A percentile compares a stretch with the other conserved stretches of the same genome.
These are phyloP conservation scores for Volucella zonaria DNA, from an alignment of 2,888 invertebrate species.

Conservation along the genomic window DNA sequence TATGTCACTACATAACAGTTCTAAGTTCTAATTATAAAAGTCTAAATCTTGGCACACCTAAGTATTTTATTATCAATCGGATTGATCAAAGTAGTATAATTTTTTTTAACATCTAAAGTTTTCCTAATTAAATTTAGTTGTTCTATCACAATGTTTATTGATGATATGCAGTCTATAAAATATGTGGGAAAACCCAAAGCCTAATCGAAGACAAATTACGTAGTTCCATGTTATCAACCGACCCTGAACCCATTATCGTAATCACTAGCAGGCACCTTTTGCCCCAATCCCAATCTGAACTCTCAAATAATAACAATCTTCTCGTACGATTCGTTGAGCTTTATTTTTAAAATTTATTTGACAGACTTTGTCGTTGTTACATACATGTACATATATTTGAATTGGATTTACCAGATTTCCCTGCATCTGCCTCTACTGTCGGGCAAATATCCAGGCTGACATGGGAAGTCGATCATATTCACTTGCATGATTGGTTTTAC, in stretches of 20 bases:
- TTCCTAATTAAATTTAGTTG: no score
- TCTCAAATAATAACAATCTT: conserved; percentile 19
- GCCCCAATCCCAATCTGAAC: neutral
- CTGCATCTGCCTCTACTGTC: conserved; percentile 80
- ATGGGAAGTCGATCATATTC: conserved; percentile 81
- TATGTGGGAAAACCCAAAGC: no score
- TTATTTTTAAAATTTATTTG: neutral
- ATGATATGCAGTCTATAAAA: no score
- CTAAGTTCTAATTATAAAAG: no score
- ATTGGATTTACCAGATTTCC: conserved; percentile 77
- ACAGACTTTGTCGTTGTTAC: neutral
- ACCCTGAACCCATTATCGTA: conserved; percentile 8
- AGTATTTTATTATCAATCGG: no score
- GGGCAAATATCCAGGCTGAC: conserved; percentile 80
- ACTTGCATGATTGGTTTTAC: conserved; percentile 75
- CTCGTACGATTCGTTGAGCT: neutral
- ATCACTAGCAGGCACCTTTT: neutral
- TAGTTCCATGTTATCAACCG: conserved; percentile 9
- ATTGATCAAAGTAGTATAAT: no score
- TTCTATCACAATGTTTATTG: no score
- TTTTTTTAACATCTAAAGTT: no score
- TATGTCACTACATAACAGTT: no score
- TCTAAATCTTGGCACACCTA: no score
- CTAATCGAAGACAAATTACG: no score
- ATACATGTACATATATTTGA: no score